phyloP scores from a whole-genome alignment of 37 sponge, comb jelly and placozoan species.

The Tethya wilhelma region DNA sequence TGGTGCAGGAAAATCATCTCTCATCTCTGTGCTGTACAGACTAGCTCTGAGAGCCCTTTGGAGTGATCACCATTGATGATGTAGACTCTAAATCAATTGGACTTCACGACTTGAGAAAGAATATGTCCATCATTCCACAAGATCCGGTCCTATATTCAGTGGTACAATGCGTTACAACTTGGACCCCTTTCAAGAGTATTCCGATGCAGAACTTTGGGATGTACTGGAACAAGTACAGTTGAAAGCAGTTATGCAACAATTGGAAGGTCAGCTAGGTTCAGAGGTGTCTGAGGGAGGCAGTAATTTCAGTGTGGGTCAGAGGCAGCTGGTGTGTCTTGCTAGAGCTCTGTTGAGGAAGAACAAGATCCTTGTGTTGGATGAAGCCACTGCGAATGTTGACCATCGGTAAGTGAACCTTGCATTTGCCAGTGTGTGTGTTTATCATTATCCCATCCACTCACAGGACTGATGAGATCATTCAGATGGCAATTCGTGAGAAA shows the following conservation, averaged over 20 bases:
- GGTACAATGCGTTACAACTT: conserved; percentile 91
- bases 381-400: conserved; percentile 93
- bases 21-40: conserved; percentile 82
- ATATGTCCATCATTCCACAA: conserved; percentile 90
- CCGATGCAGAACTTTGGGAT: conserved; percentile 80
- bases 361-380: conserved; percentile 85
- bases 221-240: conserved; percentile 81
- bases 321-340: conserved; percentile 86
- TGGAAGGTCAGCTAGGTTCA: conserved; percentile 63
- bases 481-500: conserved; percentile 70
- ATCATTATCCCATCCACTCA: too few relatives aligned
- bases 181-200: conserved; percentile 83
- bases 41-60: conserved; percentile 86
- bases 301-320: conserved; percentile 90
- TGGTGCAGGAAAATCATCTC: conserved; percentile 94
- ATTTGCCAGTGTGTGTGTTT: background rate
- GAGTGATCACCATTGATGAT: conserved; percentile 81
- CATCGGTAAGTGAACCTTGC: conserved; percentile 27
- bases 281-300: conserved; percentile 79
- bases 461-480: conserved; percentile 92
- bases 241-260: conserved; percentile 53
- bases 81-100: conserved; percentile 70
- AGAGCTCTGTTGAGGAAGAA: conserved; percentile 81
- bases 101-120: conserved; percentile 77
- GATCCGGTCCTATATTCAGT: conserved; percentile 93